Evolutionary conservation across 1,140 invertebrate genomes (phyloP), one percentile per base, ranked within the genome.

Genomic region (Yoshiicerus persimilis): DNA sequence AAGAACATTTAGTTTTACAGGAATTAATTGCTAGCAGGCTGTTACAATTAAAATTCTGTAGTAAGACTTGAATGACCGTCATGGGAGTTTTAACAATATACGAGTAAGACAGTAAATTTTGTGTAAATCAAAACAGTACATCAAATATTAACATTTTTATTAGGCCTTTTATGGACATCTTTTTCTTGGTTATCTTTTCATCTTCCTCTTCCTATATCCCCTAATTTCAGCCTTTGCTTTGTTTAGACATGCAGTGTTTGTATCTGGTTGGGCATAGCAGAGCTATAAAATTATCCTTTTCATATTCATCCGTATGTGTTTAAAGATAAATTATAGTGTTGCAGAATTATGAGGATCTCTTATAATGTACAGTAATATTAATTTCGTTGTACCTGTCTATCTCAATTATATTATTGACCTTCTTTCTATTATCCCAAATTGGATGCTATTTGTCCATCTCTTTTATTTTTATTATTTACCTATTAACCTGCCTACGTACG

Each of bases 1-100:
- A 80, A 20, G n/a, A 23, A 23, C 75, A 80, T 80, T 80, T n/a
- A n/a, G 16, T 80, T 80, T 80, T 80, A 38, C 75, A 34, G 34
- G 75, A 80, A 36, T 80, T 80, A 23, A 80, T 80, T 80, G 75
- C 38, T 4, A 20, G 10, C 66, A 80, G 23, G 6, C 23, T 34
- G 75, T 5, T 20, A 38, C 75, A 80, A 80, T 84, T 56, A 41
- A 41, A 84, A 84, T 84, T 84, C 83, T 41, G 4, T 34, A 84
- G 83, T 84, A 84, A 84, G 56, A 47, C 32, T 47, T 86, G 66
- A 75, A 88, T 89, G 86, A 89, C 84, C 87, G 75, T 89, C 85
- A 89, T 89, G 89, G 89, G 89, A 84, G 89, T 89, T 56, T 84
- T 89, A 66, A 89, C 89, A 56, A 89, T 89, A 56, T 89, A 89